Evolutionary conservation across 2,113 vertebrate species (phyloP).

Genomic region (Anhinga anhinga): DNA sequence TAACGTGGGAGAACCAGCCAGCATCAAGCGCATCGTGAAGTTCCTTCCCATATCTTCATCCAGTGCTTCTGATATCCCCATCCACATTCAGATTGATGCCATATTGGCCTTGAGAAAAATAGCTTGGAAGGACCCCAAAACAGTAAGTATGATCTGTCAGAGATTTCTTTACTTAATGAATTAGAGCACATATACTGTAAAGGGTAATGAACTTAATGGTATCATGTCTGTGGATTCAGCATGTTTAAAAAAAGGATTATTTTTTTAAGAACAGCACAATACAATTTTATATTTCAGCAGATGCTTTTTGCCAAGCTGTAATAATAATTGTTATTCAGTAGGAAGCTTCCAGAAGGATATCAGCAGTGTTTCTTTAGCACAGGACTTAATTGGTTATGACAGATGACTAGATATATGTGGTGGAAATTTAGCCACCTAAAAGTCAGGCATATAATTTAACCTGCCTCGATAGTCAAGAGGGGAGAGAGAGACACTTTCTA

Average conservation of each 20-base stretch:
- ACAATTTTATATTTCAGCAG: neutral
- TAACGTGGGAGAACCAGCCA: conserved; percentile 82
- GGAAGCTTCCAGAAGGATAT: neutral
- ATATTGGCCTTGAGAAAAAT: conserved; percentile 82
- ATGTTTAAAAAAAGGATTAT: neutral
- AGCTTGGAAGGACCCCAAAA: conserved; percentile 75
- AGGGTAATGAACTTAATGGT: neutral
- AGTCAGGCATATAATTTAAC: neutral
- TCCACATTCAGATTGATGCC: conserved; percentile 73
- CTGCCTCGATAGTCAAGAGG: neutral
- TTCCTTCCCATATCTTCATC: conserved; percentile 76
- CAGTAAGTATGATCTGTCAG: conserved; percentile 61
- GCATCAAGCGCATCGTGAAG: conserved; percentile 82
- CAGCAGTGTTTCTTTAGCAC: neutral
- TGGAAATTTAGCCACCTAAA: neutral
- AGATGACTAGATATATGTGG: neutral
- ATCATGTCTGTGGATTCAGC: neutral
- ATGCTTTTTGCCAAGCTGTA: neutral
- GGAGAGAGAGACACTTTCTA: neutral
- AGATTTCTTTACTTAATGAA: neutral
- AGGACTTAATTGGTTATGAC: no score
- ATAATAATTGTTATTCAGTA: neutral
- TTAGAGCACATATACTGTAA: neutral
- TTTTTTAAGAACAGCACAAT: neutral
- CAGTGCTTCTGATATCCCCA: conserved; percentile 63